Evolutionary conservation across 2,888 invertebrate genomes (phyloP).

Genomic region (Suillia variegata): DNA sequence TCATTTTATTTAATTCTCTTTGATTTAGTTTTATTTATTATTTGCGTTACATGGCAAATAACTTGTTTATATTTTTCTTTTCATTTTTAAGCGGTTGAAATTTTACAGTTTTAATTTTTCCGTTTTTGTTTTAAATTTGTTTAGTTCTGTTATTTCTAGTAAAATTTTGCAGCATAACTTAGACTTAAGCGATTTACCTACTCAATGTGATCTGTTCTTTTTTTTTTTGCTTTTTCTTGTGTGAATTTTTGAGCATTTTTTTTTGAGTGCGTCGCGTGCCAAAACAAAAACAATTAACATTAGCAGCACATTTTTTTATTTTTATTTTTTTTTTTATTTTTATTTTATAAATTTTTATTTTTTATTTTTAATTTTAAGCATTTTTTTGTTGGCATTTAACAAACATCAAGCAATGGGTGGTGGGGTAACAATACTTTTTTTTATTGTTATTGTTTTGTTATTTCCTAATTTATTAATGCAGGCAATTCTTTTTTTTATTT

Average conservation of each 20-base stretch:
- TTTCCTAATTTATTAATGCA: conserved; percentile 31
- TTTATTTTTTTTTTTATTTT: conserved; percentile 16
- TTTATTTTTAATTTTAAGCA: conserved; percentile 20
- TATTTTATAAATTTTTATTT: conserved; percentile 11
- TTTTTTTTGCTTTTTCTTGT: not conserved
- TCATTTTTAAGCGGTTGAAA: not conserved
- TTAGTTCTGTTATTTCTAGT: not conserved
- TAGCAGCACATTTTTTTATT: conserved; percentile 26
- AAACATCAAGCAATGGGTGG: conserved; percentile 23
- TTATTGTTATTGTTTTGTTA: conserved; percentile 22
- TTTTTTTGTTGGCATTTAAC: conserved; percentile 21
- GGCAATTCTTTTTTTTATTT: conserved; percentile 34
- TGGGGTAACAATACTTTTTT: conserved; percentile 30
- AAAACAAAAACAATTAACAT: conserved; percentile 28
- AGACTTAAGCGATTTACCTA: not conserved
- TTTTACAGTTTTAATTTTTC: not conserved
- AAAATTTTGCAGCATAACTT: not conserved
- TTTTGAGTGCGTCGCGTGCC: conserved; percentile 18
- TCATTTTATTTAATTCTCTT: conserved; percentile 20
- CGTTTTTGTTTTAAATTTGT: not conserved
- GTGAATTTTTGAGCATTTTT: conserved; percentile 11
- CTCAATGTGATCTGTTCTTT: not conserved
- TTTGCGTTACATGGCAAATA: too few relatives aligned
- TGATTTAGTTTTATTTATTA: not conserved
- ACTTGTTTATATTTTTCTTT: too few relatives aligned